Evolutionary conservation across 2,888 invertebrate genomes (phyloP).

Genomic region (Quadriops clusia): DNA sequence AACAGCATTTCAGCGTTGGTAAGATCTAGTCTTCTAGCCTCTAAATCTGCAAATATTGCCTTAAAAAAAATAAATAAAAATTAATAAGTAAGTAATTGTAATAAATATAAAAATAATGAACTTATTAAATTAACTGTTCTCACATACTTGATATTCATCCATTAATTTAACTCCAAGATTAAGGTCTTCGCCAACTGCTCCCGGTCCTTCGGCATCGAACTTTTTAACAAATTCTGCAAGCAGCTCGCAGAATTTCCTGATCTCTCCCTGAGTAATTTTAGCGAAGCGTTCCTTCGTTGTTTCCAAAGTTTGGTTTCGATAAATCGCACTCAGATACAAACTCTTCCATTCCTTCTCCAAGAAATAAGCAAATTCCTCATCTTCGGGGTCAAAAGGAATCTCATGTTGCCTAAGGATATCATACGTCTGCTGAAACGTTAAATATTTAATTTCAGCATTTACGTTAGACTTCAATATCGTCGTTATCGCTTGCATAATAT

Average conservation of each 20-base stretch:
- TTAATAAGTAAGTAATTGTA: no score
- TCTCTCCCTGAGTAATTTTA: slow-evolving; percentile 64
- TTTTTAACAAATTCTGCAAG: slow-evolving; percentile 56
- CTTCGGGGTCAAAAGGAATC: slow-evolving; percentile 44
- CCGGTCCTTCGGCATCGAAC: slow-evolving; percentile 69
- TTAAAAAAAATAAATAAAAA: no score
- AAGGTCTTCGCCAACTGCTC: slow-evolving; percentile 64
- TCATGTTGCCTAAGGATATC: slow-evolving; percentile 59
- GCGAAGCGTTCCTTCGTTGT: slow-evolving; percentile 81
- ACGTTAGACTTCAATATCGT: slow-evolving; percentile 63
- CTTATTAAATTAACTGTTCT: no score
- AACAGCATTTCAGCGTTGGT: slow-evolving; percentile 75
- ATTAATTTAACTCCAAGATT: slow-evolving; percentile 59
- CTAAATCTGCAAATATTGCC: slow-evolving; percentile 56
- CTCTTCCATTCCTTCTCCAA: slow-evolving; percentile 59
- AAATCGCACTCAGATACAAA: slow-evolving; percentile 56
- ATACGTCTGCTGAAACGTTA: slow-evolving; percentile 67
- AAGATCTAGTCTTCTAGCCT: slow-evolving; percentile 49
- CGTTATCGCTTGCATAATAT: slow-evolving; percentile 72
- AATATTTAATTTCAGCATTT: slow-evolving; percentile 64
- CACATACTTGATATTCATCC: no score
- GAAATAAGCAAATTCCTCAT: slow-evolving; percentile 45
- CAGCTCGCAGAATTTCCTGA: slow-evolving; percentile 52
- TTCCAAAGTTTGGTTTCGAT: slow-evolving; percentile 55
- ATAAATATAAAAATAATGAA: no score